These are phyloP conservation scores for Maniola hyperantus DNA, from an alignment of 2,888 invertebrate species.

Conservation along the genomic window DNA sequence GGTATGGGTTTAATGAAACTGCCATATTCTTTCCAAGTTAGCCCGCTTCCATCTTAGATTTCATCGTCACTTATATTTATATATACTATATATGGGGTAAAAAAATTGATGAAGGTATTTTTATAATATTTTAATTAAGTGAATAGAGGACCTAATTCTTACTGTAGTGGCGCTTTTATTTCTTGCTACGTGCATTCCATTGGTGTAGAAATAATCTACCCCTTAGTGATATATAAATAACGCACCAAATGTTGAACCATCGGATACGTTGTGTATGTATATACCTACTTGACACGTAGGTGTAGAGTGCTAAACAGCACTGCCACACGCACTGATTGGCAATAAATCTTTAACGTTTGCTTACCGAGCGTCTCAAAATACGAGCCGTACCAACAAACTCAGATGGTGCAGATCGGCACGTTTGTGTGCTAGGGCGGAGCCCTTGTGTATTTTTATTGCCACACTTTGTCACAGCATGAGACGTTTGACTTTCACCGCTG, in stretches of 20 bases:
- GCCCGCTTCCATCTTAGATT: too few species aligned
- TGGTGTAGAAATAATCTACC: too few species aligned
- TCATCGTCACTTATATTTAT: too few species aligned
- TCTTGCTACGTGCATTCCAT: too few species aligned
- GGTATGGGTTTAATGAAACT: too few species aligned
- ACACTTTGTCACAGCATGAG: conserved; percentile 59
- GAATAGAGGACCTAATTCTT: too few species aligned
- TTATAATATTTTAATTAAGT: too few species aligned
- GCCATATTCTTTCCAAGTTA: too few species aligned
- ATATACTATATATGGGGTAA: too few species aligned
- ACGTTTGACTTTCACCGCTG: conserved; percentile 59
- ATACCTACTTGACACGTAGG: conserved; percentile 10
- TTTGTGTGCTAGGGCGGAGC: conserved; percentile 62
- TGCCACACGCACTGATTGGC: conserved; percentile 65
- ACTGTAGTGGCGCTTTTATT: too few species aligned
- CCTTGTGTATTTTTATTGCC: conserved; percentile 67
- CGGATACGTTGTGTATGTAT: too few species aligned
- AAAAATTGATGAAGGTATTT: too few species aligned
- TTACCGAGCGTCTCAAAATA: conserved; percentile 68
- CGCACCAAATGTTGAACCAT: conserved; percentile 7
- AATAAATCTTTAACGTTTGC: conserved; percentile 75
- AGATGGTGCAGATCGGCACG: conserved; percentile 58
- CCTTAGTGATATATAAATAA: neutral
- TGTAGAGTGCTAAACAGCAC: conserved; percentile 19
- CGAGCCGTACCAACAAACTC: conserved; percentile 56